These are phyloP conservation scores for Tachystola acroxantha DNA, from an alignment of 2,888 invertebrate genomes.

Conservation along the genomic window DNA sequence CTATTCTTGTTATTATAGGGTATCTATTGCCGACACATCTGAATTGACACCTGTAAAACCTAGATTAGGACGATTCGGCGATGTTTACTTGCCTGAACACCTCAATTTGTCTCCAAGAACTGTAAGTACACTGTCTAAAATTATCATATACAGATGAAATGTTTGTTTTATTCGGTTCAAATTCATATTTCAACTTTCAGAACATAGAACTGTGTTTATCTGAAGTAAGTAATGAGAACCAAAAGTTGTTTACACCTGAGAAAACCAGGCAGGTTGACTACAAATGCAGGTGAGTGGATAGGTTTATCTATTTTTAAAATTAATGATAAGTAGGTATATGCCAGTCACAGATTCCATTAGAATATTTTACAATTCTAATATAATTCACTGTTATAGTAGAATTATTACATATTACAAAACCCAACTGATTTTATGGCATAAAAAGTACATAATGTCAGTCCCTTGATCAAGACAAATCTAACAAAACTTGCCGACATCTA, in stretches of 20 bases:
- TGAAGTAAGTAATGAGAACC: conserved; percentile 44
- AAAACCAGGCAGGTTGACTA: conserved; percentile 39
- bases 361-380: no score
- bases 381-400: no score
- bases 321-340: no score
- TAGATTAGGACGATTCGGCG: conserved; percentile 59
- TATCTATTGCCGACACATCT: conserved; percentile 35
- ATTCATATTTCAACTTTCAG: conserved; percentile 25
- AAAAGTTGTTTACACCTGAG: conserved; percentile 47
- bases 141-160: background rate
- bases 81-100: conserved; percentile 71
- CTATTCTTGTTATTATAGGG: conserved; percentile 31
- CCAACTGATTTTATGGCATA: no score
- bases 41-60: conserved; percentile 54
- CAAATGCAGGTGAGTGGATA: conserved; percentile 56
- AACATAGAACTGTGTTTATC: conserved; percentile 32
- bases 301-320: no score
- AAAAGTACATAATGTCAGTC: no score
- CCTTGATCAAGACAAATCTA: no score
- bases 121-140: conserved; percentile 42
- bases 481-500: no score
- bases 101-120: conserved; percentile 63
- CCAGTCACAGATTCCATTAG: no score
- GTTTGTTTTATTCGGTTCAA: background rate
- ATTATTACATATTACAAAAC: no score